Evolutionary conservation across 2,113 vertebrate genomes (phyloP), one percentile per base, ranked within the genome.

Genomic region (Triplophysa dalaica): DNA sequence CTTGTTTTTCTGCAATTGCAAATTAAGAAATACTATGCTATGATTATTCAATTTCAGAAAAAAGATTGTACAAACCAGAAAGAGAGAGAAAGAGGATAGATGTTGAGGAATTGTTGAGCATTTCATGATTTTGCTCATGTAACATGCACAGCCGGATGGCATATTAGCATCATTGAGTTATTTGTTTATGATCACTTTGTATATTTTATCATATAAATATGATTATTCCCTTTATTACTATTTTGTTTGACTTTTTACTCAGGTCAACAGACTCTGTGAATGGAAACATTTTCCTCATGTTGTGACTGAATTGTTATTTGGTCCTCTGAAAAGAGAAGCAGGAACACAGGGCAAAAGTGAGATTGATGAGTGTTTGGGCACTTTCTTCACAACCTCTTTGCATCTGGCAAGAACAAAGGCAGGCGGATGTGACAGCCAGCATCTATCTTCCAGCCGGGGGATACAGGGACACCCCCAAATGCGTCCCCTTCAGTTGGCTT

Each of bases 281-380:
- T 82, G 86, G 85, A 86, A 89, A 89, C 88, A 89, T 88, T 69
- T 69, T 56, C 21, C 65, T 78, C 67, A 88, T 87, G 86, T 85
- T 89, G 86, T 74, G n/a, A 83, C 90, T 92, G 91, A 93, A 90
- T 90, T 89, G 90, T 89, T 90, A 90, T 91, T 89, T 89, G 90
- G 87, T 81, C 82, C 87, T 86, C 83, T 82, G 83, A 81, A 72
- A 58, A 83, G 74, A 87, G 74, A 86, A 43, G 81, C 86, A 86
- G 84, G 81, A 86, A 85, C 85, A 85, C 87, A 89, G 90, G 91
- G 89, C 90, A 87, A 81, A 85, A 86, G 85, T 90, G 90, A 92
- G 91, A 93, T 92, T 92, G 92, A 92, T 93, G 92, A 91, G 88
- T 88, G 88, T 91, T 91, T 92, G 90, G 89, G 87, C 73, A 86